A percentile compares a stretch with the other conserved stretches of the same genome.
These are phyloP conservation scores for Illadopsis cleaveri DNA, from an alignment of 2,113 vertebrate genomes.

Conservation along the genomic window DNA sequence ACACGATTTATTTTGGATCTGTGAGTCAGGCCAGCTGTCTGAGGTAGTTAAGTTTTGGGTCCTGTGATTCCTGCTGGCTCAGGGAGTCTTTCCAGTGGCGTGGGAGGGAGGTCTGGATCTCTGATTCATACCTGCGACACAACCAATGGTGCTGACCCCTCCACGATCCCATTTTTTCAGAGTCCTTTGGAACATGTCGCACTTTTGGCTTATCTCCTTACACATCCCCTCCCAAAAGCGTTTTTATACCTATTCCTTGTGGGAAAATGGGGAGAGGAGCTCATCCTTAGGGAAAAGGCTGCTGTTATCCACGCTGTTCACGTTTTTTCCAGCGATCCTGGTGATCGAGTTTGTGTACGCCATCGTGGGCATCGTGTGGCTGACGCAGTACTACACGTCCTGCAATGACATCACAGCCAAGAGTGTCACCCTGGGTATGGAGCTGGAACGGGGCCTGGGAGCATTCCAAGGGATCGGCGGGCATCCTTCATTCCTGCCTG, in stretches of 20 bases:
- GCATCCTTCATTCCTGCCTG: not conserved
- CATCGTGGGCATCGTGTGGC: constrained; percentile 96
- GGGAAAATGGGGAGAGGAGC: not conserved
- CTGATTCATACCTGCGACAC: not conserved
- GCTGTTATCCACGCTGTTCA: not conserved
- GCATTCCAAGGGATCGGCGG: not conserved
- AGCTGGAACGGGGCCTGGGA: not conserved
- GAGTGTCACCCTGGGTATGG: constrained; percentile 93
- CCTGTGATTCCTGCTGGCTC: not conserved
- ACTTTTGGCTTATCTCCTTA: not conserved
- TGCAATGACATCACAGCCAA: constrained; percentile 96
- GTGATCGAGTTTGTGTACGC: constrained; percentile 96
- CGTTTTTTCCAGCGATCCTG: constrained; percentile 84
- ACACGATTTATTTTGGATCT: not conserved
- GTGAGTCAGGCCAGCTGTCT: not conserved
- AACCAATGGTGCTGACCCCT: not conserved
- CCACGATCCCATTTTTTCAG: not conserved
- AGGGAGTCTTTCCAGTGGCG: not conserved
- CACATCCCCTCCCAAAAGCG: not conserved
- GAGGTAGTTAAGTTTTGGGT: not conserved
- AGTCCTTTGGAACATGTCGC: not conserved
- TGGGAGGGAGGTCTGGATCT: not conserved
- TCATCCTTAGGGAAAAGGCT: not conserved
- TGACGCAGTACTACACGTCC: constrained; percentile 94
- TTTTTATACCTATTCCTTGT: not conserved